phyloP scores from a whole-genome alignment of 2,888 invertebrate genomes.

The Agrypnus murinus region DNA sequence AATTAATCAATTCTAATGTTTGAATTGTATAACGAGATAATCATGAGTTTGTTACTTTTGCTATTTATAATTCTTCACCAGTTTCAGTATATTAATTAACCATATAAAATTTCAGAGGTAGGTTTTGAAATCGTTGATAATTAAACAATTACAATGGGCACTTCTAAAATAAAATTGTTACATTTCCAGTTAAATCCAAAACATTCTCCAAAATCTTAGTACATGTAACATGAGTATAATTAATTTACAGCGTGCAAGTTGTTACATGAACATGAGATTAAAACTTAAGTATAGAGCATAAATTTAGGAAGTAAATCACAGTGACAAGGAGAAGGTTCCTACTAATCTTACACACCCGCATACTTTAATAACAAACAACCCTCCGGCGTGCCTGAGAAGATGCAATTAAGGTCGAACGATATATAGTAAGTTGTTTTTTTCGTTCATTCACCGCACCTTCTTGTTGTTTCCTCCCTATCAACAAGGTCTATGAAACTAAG shows the following conservation, averaged over 20 bases:
- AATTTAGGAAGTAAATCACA: slow-evolving; percentile 9
- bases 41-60: too few species aligned
- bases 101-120: too few species aligned
- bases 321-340: background rate
- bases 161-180: too few species aligned
- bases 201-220: background rate
- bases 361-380: background rate
- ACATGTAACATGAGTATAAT: background rate
- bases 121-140: too few species aligned
- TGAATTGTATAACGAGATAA: too few species aligned
- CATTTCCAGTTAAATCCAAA: background rate
- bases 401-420: slow-evolving; percentile 4
- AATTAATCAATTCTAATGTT: too few species aligned
- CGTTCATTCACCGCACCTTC: background rate
- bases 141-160: too few species aligned
- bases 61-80: too few species aligned
- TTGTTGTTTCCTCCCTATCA: background rate
- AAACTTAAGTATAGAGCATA: slow-evolving; percentile 8
- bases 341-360: background rate
- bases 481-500: background rate
- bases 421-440: background rate
- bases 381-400: slow-evolving; percentile 1
- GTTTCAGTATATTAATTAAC: too few species aligned
- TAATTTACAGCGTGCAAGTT: slow-evolving; percentile 7
- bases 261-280: background rate